Conservation (phyloP, 2,113 vertebrate species). For the Chlorodrepanis virens region DNA sequence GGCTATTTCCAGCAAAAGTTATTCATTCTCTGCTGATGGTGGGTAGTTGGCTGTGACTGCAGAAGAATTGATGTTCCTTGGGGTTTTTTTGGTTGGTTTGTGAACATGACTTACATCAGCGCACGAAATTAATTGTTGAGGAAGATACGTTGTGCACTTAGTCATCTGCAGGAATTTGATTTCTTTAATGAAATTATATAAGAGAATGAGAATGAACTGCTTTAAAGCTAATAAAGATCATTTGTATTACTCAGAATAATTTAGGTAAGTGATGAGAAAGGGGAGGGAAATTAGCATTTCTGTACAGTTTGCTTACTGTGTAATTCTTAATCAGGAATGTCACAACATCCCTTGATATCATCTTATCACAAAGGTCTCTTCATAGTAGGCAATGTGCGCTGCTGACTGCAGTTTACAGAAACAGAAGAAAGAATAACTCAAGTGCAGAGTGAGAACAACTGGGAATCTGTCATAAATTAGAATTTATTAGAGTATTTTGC, state of each 20-base stretch:
- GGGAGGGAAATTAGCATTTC: constrained; percentile 28
- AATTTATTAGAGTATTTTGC: not conserved
- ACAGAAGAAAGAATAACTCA: not conserved
- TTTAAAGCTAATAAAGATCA: constrained; percentile 2
- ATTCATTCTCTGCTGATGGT: not conserved
- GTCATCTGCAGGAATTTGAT: not conserved
- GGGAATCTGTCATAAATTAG: not conserved
- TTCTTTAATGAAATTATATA: not conserved
- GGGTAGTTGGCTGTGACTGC: not conserved
- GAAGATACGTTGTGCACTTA: not conserved
- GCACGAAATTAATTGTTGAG: not conserved
- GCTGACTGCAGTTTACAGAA: constrained; percentile 3
- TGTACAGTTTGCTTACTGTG: constrained; percentile 28
- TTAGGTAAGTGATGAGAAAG: constrained; percentile 32
- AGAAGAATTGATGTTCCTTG: not conserved
- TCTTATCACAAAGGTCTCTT: constrained; percentile 33
- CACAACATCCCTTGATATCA: constrained; percentile 39
- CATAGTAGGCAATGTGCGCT: not conserved
- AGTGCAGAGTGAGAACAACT: not conserved
- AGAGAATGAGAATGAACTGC: not conserved
- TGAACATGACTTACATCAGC: not conserved
- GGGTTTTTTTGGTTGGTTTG: not conserved
- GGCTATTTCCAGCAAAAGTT: not conserved
- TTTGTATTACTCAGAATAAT: constrained; percentile 30
- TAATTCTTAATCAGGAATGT: constrained; percentile 47